These are phyloP conservation scores for Crotalus horridus DNA, from an alignment of 2,113 vertebrate species.

Conservation along the genomic window DNA sequence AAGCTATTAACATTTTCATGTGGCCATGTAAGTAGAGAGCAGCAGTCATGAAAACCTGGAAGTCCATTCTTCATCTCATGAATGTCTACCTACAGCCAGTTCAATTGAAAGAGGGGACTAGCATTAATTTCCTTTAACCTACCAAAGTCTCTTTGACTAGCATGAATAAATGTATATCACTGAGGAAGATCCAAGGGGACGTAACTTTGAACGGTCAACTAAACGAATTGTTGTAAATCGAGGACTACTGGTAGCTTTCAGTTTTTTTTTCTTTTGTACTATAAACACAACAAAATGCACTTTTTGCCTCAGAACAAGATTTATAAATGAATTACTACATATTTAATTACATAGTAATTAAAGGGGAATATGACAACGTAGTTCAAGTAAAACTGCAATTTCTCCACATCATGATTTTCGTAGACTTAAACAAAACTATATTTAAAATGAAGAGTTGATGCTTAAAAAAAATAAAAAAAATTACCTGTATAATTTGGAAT, in stretches of 20 bases:
- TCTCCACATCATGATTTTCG: constrained; percentile 34
- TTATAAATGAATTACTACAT: background rate
- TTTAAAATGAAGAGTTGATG: constrained; percentile 6
- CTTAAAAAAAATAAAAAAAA: background rate
- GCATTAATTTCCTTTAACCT: background rate
- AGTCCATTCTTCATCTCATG: background rate
- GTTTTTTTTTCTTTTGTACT: background rate
- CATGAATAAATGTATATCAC: background rate
- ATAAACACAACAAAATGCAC: background rate
- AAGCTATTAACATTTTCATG: background rate
- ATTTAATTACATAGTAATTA: background rate
- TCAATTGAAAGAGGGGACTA: background rate
- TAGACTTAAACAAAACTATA: constrained; percentile 18
- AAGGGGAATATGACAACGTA: background rate
- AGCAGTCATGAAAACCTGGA: background rate
- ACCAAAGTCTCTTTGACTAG: background rate
- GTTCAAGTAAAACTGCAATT: constrained; percentile 14
- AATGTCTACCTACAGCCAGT: background rate
- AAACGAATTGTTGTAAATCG: no score
- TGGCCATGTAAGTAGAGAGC: background rate
- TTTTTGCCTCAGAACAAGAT: background rate
- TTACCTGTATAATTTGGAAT: constrained; percentile 96
- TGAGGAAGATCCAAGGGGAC: background rate
- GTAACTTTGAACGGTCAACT: no score
- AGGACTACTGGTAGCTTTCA: background rate